Percentiles rank a stretch among this genome's conserved stretches.
Evolutionary conservation across 2,888 invertebrate species (phyloP).

Genomic region (Leucoma salicis): DNA sequence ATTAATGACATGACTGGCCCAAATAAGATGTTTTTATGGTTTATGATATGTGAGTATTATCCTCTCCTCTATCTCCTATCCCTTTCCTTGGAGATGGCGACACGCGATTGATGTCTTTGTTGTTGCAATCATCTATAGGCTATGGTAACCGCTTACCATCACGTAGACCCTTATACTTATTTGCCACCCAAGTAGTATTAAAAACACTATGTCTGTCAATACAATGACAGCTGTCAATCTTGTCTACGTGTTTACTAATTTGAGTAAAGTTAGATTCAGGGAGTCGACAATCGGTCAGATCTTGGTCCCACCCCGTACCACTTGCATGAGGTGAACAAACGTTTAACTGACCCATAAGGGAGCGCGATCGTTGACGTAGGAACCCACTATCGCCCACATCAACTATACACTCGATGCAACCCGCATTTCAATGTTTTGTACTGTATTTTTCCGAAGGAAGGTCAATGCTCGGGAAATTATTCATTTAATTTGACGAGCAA

Average conservation of each 20-base stretch:
- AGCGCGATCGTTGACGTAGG: conserved; percentile 44
- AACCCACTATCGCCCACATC: conserved; percentile 45
- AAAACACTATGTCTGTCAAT: too few species aligned
- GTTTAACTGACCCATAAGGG: conserved; percentile 65
- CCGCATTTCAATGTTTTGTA: conserved; percentile 55
- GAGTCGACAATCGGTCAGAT: conserved; percentile 67
- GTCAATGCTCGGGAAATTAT: conserved; percentile 45
- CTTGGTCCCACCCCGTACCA: conserved; percentile 59
- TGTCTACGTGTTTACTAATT: conserved; percentile 44
- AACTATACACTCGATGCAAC: conserved; percentile 48
- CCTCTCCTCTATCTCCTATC: too few species aligned
- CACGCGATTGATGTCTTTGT: too few species aligned
- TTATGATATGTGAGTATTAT: too few species aligned
- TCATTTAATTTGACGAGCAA: conserved; percentile 16
- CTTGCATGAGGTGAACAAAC: conserved; percentile 57
- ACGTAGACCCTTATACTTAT: too few species aligned
- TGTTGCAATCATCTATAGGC: too few species aligned
- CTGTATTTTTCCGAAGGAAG: conserved; percentile 47
- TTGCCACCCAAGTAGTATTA: too few species aligned
- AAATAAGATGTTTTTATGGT: too few species aligned
- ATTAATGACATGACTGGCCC: too few species aligned
- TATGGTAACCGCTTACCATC: too few species aligned
- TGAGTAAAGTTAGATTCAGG: conserved; percentile 33
- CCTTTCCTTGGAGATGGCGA: too few species aligned
- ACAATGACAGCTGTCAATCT: conserved; percentile 5